phyloP scores from a whole-genome alignment of 2,113 vertebrate genomes.

The Grantiella picta region DNA sequence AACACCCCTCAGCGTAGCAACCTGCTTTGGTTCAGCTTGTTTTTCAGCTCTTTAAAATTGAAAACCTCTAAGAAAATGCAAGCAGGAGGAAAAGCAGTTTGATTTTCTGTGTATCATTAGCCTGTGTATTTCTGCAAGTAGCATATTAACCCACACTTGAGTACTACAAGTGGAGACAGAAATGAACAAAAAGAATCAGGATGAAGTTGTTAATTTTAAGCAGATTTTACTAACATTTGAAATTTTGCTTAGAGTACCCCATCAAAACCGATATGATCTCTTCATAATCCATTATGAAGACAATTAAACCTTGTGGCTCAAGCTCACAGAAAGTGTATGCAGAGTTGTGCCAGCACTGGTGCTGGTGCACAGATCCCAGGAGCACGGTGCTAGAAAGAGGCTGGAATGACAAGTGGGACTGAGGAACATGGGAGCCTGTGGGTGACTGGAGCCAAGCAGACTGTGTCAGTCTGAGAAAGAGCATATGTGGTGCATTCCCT shows the following conservation, averaged over 20 bases:
- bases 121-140: not conserved
- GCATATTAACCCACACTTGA: not conserved
- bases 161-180: not conserved
- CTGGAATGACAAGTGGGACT: not conserved
- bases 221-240: not conserved
- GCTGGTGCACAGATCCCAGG: not conserved
- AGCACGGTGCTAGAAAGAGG: not conserved
- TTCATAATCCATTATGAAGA: not conserved
- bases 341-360: not conserved
- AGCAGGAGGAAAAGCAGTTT: not conserved
- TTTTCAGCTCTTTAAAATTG: not conserved
- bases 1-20: not conserved
- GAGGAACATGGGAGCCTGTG: not conserved
- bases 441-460: not conserved
- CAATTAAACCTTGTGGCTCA: not conserved
- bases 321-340: not conserved
- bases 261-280: not conserved
- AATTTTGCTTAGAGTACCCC: not conserved
- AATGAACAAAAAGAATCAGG: not conserved
- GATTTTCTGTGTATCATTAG: not conserved
- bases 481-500: not conserved
- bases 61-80: not conserved
- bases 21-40: not conserved
- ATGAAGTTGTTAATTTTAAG: not conserved
- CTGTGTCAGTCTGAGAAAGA: not conserved